Evolutionary conservation across 2,888 invertebrate species (phyloP).

Genomic region (Piscicola geometra): DNA sequence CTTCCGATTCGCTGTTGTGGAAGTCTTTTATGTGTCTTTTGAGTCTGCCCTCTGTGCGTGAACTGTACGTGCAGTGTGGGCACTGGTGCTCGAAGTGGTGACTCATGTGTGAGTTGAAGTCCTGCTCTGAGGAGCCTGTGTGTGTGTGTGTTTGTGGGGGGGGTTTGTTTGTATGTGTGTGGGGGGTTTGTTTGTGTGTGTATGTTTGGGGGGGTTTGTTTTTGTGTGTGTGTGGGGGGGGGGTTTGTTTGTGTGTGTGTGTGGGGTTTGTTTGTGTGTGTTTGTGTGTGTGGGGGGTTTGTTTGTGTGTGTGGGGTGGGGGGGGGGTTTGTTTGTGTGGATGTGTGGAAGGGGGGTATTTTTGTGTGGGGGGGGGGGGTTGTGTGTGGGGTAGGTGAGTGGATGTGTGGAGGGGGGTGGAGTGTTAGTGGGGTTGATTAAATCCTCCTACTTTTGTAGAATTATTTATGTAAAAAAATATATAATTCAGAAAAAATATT

Average conservation of each 20-base stretch:
- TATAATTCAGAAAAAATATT: too few relatives aligned
- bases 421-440: too few relatives aligned
- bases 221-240: background rate
- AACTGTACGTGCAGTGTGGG: conserved; percentile 60
- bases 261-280: background rate
- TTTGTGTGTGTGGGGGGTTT: too few relatives aligned
- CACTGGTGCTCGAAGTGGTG: conserved; percentile 61
- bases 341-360: too few relatives aligned
- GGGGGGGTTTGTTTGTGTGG: too few relatives aligned
- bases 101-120: conserved; percentile 60
- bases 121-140: conserved; percentile 55
- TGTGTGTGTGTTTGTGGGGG: conserved; percentile 40
- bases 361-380: background rate
- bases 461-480: too few relatives aligned
- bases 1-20: conserved; percentile 33
- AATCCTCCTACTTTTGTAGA: too few relatives aligned
- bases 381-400: background rate
- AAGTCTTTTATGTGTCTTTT: conserved; percentile 60
- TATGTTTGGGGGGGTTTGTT: background rate
- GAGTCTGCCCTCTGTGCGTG: conserved; percentile 60
- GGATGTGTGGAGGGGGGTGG: too few relatives aligned
- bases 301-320: too few relatives aligned
- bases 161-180: conserved; percentile 11
- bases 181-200: background rate
- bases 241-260: background rate